These are phyloP conservation scores for Aptenodytes forsteri DNA, from an alignment of 2,113 vertebrate species.

Conservation along the genomic window DNA sequence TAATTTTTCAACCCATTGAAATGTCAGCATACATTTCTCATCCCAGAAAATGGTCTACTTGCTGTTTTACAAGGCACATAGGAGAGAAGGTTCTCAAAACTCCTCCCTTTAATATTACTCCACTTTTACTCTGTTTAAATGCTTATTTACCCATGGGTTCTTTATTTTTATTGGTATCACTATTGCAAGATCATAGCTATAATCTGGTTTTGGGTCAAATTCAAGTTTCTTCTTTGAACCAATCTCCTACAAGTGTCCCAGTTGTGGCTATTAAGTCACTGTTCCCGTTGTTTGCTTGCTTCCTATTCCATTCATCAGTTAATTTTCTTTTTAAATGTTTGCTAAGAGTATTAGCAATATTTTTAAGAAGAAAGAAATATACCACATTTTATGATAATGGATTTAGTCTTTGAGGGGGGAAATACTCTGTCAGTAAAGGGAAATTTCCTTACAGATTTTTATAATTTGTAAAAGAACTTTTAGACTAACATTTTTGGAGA, in stretches of 20 bases:
- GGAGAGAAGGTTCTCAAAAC: neutral
- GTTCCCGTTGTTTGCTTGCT: neutral
- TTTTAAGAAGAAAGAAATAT: neutral
- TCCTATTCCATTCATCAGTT: neutral
- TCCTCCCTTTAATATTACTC: neutral
- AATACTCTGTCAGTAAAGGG: neutral
- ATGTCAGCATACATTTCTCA: neutral
- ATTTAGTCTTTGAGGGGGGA: neutral
- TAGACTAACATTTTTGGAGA: neutral
- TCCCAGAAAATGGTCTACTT: neutral
- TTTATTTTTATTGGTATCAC: neutral
- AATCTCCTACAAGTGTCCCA: neutral
- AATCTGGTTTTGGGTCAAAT: neutral
- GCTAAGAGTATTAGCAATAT: neutral
- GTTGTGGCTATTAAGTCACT: neutral
- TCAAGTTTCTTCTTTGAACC: neutral
- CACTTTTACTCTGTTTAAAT: neutral
- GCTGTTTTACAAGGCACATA: neutral
- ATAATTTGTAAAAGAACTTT: neutral
- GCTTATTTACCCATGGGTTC: neutral
- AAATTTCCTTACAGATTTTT: neutral
- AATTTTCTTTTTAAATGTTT: neutral
- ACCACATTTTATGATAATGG: neutral
- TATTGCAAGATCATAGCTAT: neutral
- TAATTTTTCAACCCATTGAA: neutral